These are phyloP conservation scores for Lytechinus pictus DNA, from an alignment of 35 echinoderm and acorn worm genomes.

Conservation along the genomic window DNA sequence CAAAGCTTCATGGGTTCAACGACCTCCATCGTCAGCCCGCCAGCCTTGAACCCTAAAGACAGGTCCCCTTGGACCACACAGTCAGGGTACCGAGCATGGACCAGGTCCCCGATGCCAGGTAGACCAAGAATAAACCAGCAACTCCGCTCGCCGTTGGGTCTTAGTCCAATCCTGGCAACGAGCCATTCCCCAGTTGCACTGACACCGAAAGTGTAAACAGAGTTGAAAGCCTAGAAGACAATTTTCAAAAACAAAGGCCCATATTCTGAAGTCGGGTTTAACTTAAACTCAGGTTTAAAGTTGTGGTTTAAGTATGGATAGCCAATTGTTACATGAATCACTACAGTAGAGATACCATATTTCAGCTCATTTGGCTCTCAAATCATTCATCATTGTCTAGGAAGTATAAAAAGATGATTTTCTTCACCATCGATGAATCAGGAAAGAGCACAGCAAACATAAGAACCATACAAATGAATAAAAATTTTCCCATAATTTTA, in stretches of 20 bases:
- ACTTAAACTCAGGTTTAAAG: too few species aligned
- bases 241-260: not conserved
- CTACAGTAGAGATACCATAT: too few species aligned
- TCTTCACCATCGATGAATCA: too few species aligned
- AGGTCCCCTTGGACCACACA: not conserved
- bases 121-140: constrained; percentile 61
- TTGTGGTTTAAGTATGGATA: too few species aligned
- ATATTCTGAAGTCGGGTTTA: too few species aligned
- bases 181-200: constrained; percentile 51
- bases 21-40: constrained; percentile 42
- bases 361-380: too few species aligned
- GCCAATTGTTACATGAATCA: too few species aligned
- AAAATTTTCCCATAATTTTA: too few species aligned
- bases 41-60: constrained; percentile 7
- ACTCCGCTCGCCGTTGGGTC: not conserved
- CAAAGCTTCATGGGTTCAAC: constrained; percentile 63
- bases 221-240: constrained; percentile 36
- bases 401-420: too few species aligned
- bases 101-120: constrained; percentile 54
- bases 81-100: constrained; percentile 51
- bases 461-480: too few species aligned
- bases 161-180: not conserved
- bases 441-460: too few species aligned
- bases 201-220: constrained; percentile 21
- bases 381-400: too few species aligned